phyloP scores from a whole-genome alignment of 2,797 vertebrate species.

The Hoplostethus atlanticus region DNA sequence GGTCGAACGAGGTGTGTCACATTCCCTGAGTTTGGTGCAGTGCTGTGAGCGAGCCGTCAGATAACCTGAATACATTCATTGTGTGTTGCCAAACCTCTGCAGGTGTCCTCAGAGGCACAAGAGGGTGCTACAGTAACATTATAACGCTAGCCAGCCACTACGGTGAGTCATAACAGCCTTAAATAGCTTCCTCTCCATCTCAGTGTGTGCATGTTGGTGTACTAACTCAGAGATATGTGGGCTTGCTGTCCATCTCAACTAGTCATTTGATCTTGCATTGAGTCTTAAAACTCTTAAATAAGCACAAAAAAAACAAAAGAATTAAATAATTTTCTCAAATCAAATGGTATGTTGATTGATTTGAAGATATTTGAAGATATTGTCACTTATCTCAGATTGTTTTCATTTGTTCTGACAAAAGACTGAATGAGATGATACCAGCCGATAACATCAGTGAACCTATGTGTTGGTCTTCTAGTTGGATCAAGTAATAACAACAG shows the following conservation, averaged over 20 bases:
- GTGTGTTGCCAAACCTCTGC: constrained; percentile 20
- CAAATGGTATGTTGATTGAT: too few species aligned
- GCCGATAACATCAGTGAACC: background rate
- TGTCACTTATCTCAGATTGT: background rate
- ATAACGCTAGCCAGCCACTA: constrained; percentile 1
- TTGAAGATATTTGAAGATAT: too few species aligned
- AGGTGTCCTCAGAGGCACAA: constrained; percentile 28
- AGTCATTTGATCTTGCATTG: too few species aligned
- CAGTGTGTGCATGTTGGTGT: background rate
- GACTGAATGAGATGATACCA: background rate
- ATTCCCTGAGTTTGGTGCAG: constrained; percentile 66
- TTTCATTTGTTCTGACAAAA: background rate
- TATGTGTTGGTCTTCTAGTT: background rate
- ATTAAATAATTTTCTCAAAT: too few species aligned
- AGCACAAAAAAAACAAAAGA: too few species aligned
- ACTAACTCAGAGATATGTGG: background rate
- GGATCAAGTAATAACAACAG: background rate
- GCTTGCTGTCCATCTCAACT: too few species aligned
- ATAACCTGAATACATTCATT: constrained; percentile 29
- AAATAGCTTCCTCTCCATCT: constrained; percentile 15
- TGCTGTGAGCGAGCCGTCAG: constrained; percentile 30
- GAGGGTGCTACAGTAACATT: constrained; percentile 33
- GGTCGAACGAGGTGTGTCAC: constrained; percentile 28
- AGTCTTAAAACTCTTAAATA: too few species aligned
- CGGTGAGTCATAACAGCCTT: constrained; percentile 8